phyloP scores from a whole-genome alignment of 2,797 vertebrate species.

The Apodemus agrarius region DNA sequence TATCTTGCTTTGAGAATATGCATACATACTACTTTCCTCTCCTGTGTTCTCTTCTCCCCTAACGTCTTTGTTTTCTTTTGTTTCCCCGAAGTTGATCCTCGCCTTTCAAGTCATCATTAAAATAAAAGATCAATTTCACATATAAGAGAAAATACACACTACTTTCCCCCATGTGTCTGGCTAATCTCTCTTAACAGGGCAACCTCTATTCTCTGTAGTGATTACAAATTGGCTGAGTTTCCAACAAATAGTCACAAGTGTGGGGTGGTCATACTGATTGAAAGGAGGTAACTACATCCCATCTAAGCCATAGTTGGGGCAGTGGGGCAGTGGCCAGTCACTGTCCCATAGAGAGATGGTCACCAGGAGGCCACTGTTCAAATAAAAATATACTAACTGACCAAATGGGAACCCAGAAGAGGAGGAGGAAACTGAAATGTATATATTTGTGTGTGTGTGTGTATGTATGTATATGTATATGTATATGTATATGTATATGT shows the following conservation, averaged over 20 bases:
- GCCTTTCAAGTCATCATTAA: neutral
- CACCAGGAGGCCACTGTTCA: neutral
- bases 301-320: neutral
- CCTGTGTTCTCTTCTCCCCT: too few species aligned
- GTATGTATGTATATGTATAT: too few species aligned
- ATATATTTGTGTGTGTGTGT: too few species aligned
- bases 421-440: neutral
- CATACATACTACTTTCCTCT: neutral
- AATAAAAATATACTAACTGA: neutral
- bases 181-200: neutral
- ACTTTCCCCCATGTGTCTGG: neutral
- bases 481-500: too few species aligned
- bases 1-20: neutral
- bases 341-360: neutral
- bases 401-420: neutral
- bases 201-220: neutral
- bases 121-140: neutral
- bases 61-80: neutral
- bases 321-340: neutral
- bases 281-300: neutral
- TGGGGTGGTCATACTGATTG: neutral
- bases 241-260: neutral
- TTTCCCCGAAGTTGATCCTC: neutral
- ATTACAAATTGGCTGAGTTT: neutral
- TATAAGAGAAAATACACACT: neutral